These are phyloP conservation scores for Drosophila ercepeae DNA, from an alignment of 1,140 invertebrate genomes.

Conservation along the genomic window DNA sequence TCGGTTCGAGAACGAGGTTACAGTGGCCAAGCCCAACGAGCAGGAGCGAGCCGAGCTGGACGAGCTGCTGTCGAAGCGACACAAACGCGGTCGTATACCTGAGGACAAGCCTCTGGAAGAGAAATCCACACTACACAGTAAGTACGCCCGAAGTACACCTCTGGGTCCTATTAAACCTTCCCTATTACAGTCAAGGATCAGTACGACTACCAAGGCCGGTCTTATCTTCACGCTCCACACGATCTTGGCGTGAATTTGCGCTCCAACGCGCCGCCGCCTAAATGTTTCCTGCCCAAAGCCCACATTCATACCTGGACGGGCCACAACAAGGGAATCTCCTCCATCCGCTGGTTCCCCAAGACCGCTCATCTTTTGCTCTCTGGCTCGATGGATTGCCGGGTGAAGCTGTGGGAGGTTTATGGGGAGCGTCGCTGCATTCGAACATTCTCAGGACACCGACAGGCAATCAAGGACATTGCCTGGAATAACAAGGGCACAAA, in stretches of 20 bases:
- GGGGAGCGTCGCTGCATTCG: conserved; percentile 96
- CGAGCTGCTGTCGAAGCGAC: conserved; percentile 96
- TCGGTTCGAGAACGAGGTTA: conserved; percentile 95
- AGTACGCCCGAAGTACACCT: conserved; percentile 73
- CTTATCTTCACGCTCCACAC: conserved; percentile 96
- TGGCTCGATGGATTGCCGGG: conserved; percentile 97
- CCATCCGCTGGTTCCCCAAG: conserved; percentile 97
- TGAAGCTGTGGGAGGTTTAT: conserved; percentile 99
- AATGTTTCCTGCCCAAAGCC: conserved; percentile 98
- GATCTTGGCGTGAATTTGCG: conserved; percentile 98
- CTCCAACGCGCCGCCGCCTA: conserved; percentile 95
- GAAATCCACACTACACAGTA: conserved; percentile 97
- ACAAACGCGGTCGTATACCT: conserved; percentile 90
- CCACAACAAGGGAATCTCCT: conserved; percentile 98
- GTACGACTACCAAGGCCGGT: conserved; percentile 98
- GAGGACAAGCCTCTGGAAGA: conserved; percentile 98
- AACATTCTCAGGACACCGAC: conserved; percentile 98
- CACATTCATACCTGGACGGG: conserved; percentile 98
- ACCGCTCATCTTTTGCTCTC: conserved; percentile 98
- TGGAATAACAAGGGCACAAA: conserved; percentile 97
- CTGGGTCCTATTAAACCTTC: neutral
- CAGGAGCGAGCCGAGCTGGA: conserved; percentile 96
- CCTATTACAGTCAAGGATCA: conserved; percentile 93
- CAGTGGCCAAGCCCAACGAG: conserved; percentile 93
- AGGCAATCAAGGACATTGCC: conserved; percentile 97